phyloP scores from a whole-genome alignment of 2,888 invertebrate genomes.

The Sinodicranocentrus sp. region DNA sequence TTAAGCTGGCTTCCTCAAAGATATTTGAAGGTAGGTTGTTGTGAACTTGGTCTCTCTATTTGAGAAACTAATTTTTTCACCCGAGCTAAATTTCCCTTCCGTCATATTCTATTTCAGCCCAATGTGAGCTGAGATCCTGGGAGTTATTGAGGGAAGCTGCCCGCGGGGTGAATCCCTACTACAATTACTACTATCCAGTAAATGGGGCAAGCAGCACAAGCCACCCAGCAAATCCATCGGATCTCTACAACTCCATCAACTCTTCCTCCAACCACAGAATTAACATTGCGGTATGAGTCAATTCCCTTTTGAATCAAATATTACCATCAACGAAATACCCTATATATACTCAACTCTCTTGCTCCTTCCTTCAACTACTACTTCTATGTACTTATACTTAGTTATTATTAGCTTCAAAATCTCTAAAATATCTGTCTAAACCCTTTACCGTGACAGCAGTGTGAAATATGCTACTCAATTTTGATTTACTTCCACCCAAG shows the following conservation, averaged over 20 bases:
- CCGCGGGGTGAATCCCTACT: slow-evolving; percentile 68
- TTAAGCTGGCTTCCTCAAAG: slow-evolving; percentile 86
- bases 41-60: neutral
- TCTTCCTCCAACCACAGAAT: slow-evolving; percentile 53
- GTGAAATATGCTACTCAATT: neutral
- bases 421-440: neutral
- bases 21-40: slow-evolving; percentile 85
- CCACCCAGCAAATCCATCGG: slow-evolving; percentile 27
- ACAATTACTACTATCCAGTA: slow-evolving; percentile 55
- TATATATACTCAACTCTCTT: slow-evolving; percentile 22
- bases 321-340: neutral
- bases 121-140: slow-evolving; percentile 70
- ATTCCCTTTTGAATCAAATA: neutral
- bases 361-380: neutral
- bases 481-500: neutral
- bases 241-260: slow-evolving; percentile 53
- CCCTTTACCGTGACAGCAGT: neutral
- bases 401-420: neutral
- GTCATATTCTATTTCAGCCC: slow-evolving; percentile 69
- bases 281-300: slow-evolving; percentile 62
- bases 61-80: too few relatives aligned
- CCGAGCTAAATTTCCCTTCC: too few relatives aligned
- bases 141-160: slow-evolving; percentile 70
- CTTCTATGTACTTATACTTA: neutral
- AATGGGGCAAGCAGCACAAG: slow-evolving; percentile 12